phyloP scores from a whole-genome alignment of 2,888 invertebrate species.

The Patella caerulea region DNA sequence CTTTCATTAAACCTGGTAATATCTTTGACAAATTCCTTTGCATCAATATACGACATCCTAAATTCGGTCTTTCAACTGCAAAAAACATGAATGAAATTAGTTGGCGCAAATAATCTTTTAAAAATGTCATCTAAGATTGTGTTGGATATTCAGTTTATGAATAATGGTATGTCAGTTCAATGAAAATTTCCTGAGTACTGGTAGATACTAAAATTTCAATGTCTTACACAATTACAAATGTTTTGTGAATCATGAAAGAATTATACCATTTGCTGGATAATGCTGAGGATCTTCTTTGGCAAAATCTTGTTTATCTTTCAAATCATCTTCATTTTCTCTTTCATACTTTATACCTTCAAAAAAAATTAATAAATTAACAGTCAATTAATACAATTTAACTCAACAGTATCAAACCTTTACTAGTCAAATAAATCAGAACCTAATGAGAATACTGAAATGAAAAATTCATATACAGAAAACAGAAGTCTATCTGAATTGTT shows the following conservation, averaged over 20 bases:
- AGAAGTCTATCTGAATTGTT: neutral
- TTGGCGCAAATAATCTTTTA: neutral
- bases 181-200: neutral
- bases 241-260: neutral
- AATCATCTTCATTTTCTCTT: conserved; percentile 88
- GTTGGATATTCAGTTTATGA: neutral
- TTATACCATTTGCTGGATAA: conserved; percentile 80
- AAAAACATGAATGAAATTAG: conserved; percentile 26
- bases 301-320: conserved; percentile 87
- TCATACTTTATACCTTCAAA: conserved; percentile 82
- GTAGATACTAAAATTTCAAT: too few species aligned
- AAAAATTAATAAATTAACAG: conserved; percentile 2
- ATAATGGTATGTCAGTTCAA: neutral
- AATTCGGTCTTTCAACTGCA: conserved; percentile 83
- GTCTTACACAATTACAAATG: too few species aligned
- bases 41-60: conserved; percentile 87
- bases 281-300: conserved; percentile 76
- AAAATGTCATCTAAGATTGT: neutral
- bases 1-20: conserved; percentile 80
- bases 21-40: conserved; percentile 81
- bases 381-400: neutral
- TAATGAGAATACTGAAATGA: too few species aligned
- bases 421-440: neutral
- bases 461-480: neutral
- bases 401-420: neutral